These are phyloP conservation scores for Sardina pilchardus DNA, from an alignment of 2,113 vertebrate species.

Conservation along the genomic window DNA sequence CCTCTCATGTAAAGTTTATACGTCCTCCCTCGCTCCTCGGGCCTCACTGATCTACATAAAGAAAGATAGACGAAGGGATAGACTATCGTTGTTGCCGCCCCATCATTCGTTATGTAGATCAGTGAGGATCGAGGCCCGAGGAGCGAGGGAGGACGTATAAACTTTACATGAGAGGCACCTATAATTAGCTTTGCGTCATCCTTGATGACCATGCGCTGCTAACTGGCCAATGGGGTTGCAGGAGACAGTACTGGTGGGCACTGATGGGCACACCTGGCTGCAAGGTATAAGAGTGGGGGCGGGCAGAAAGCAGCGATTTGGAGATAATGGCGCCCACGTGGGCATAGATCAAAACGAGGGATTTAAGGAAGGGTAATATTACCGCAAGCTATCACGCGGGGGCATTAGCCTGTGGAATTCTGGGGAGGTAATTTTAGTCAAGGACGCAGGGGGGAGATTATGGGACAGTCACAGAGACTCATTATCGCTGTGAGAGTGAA, in stretches of 20 bases:
- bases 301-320: neutral
- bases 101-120: too few species aligned
- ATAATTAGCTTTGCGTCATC: neutral
- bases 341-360: constrained; percentile 15
- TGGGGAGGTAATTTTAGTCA: constrained; percentile 64
- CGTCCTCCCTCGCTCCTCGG: too few species aligned
- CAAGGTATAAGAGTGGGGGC: neutral
- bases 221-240: neutral
- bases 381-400: constrained; percentile 36
- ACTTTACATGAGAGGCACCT: too few species aligned
- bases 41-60: too few species aligned
- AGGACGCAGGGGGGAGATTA: constrained; percentile 45
- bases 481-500: constrained; percentile 32
- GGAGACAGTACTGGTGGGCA: neutral
- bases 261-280: neutral
- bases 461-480: constrained; percentile 23
- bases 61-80: too few species aligned
- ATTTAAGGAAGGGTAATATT: constrained; percentile 57
- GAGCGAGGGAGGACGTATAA: too few species aligned
- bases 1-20: too few species aligned
- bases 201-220: neutral
- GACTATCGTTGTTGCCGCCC: too few species aligned
- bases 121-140: too few species aligned
- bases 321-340: constrained; percentile 23
- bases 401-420: constrained; percentile 45